Evolutionary conservation across 2,888 invertebrate species (phyloP).

Genomic region (Kryphioiulus occultus): DNA sequence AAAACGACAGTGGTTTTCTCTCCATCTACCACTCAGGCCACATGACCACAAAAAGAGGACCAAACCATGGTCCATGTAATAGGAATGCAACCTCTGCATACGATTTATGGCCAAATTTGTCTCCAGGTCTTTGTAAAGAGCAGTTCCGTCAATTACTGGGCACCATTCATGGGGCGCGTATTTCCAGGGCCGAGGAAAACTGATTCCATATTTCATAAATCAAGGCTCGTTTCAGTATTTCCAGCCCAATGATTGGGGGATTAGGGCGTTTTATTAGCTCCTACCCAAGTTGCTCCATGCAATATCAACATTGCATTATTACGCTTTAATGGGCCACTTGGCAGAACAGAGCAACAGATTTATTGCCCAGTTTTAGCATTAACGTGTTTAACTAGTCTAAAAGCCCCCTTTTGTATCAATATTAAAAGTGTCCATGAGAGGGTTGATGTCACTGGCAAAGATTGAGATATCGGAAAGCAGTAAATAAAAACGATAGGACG

Average conservation of each 20-base stretch:
- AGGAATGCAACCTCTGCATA: neutral
- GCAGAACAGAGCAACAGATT: constrained; percentile 18
- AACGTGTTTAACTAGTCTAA: constrained; percentile 39
- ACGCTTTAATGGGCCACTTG: constrained; percentile 11
- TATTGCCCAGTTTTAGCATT: neutral
- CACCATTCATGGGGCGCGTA: neutral
- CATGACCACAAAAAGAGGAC: no score
- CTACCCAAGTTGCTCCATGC: neutral
- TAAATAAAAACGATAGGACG: neutral
- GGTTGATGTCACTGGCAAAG: neutral
- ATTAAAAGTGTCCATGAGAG: neutral
- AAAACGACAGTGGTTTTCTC: neutral
- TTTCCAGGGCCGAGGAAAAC: neutral
- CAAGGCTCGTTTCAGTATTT: neutral
- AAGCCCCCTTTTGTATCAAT: neutral
- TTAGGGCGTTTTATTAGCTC: neutral
- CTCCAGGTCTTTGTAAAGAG: neutral
- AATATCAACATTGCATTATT: constrained; percentile 14
- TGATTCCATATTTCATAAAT: constrained; percentile 21
- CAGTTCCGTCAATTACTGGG: constrained; percentile 20
- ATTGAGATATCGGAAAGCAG: constrained; percentile 27
- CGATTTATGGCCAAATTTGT: neutral
- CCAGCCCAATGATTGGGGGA: neutral
- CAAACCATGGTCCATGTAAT: neutral
- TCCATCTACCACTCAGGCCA: neutral